Evolutionary conservation across 2,888 invertebrate species (phyloP).

Genomic region (Clivina fossor): DNA sequence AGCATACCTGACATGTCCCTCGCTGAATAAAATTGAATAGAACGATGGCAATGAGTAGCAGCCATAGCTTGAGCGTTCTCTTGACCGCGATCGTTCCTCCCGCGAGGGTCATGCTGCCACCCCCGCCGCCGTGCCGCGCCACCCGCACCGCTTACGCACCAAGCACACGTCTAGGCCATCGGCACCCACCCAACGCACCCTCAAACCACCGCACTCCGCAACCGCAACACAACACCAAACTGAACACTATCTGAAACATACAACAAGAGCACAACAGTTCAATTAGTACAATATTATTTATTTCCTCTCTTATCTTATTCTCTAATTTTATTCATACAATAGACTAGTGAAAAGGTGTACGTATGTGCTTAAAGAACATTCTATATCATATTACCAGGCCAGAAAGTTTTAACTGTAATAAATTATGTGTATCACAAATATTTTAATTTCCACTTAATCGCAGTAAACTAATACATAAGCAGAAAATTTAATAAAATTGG

Average conservation of each 20-base stretch:
- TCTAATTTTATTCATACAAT: neutral
- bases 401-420: too few species aligned
- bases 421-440: too few species aligned
- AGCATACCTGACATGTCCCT: conserved; percentile 54
- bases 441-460: too few species aligned
- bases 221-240: neutral
- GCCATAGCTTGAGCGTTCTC: conserved; percentile 54
- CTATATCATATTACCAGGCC: too few species aligned
- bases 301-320: neutral
- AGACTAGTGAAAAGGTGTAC: neutral
- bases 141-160: conserved; percentile 55
- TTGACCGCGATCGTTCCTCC: conserved; percentile 48
- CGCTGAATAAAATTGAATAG: conserved; percentile 53
- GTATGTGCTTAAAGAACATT: too few species aligned
- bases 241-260: conserved; percentile 17
- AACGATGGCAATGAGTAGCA: conserved; percentile 53
- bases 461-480: too few species aligned
- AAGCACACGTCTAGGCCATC: conserved; percentile 53
- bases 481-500: too few species aligned
- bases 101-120: conserved; percentile 59
- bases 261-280: neutral
- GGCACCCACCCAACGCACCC: conserved; percentile 41
- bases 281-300: neutral
- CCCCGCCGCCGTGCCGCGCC: conserved; percentile 50
- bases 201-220: neutral